Evolutionary conservation across 2,113 vertebrate genomes (phyloP), one percentile per base, ranked within the genome.

Genomic region (Cyprinodon variegatus): DNA sequence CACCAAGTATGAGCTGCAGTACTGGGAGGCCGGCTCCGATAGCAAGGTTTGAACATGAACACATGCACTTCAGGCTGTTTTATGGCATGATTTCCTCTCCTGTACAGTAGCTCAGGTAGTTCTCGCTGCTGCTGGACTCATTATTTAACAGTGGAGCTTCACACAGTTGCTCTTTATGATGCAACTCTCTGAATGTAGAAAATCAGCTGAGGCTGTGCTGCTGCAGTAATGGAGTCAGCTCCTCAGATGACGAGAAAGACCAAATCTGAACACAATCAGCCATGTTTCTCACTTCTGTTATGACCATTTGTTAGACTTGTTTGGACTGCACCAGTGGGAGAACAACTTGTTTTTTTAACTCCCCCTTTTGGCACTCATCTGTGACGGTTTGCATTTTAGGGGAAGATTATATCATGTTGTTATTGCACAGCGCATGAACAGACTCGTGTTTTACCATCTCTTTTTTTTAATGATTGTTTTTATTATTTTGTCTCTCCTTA

Each of bases 1-100:
- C 72, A 89, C 93, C 46, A 96, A 96, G 81, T 98, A 98, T 0
- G 97, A 98, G 85, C 94, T 98, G 84, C 90, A 95, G 0, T 98
- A 96, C 90, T 97, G 96, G 97, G 96, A 96, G 79, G 94, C 83
- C 0, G 91, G 94, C 74, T 91, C 95, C 0, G 95, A 93, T 38
- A 92, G 89, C 76, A 96, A 98, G 96, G 97, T 98, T 81, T 89
- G 94, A 37, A 86, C 57, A 75, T 73, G 22, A 81, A 70, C 45
- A 43, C 15, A 4, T 38, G 29, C 29, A 22, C 20, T 61, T 43
- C 22, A 61, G 36, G 79, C 48, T 78, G 11, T 66, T 87, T 61
- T 5, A 66, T 81, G 60, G 68, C 38, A 39, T 63, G 38, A 1
- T 67, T 80, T 72, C 68, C 78, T 70, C n/a, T 48, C 8, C 41